These are phyloP conservation scores for Dolichallabes microphthalmus DNA, from an alignment of 2,113 vertebrate species.

Conservation along the genomic window DNA sequence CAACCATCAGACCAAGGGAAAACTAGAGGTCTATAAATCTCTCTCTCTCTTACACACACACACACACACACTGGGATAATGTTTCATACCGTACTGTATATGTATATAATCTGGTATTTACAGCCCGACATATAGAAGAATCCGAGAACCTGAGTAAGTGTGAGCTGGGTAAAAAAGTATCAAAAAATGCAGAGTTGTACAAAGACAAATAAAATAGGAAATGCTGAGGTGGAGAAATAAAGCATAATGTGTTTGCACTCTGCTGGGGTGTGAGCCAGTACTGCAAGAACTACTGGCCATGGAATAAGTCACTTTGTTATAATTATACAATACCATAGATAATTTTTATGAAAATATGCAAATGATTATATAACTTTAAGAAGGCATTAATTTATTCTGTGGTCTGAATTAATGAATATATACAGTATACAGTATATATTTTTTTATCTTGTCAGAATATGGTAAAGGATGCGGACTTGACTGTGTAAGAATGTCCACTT, in stretches of 20 bases:
- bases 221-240: constrained; percentile 45
- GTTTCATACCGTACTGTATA: constrained; percentile 38
- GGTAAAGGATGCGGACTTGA: not conserved
- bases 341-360: constrained; percentile 2
- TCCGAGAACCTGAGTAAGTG: not conserved
- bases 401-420: not conserved
- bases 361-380: constrained; percentile 1
- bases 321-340: not conserved
- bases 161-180: constrained; percentile 34
- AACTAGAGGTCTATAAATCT: constrained; percentile 47
- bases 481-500: not conserved
- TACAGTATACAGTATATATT: no score
- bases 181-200: constrained; percentile 42
- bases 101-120: constrained; percentile 12
- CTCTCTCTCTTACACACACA: not conserved
- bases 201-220: constrained; percentile 51
- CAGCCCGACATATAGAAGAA: not conserved
- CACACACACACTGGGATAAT: constrained; percentile 28
- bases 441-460: not conserved
- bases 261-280: constrained; percentile 25
- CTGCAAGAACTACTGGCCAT: constrained; percentile 24
- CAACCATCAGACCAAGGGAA: constrained; percentile 51
- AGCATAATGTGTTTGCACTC: constrained; percentile 35
- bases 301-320: not conserved
- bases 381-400: constrained; percentile 24